Conservation (phyloP, 2,888 invertebrate species). For the Phragmatobia fuliginosa region DNA sequence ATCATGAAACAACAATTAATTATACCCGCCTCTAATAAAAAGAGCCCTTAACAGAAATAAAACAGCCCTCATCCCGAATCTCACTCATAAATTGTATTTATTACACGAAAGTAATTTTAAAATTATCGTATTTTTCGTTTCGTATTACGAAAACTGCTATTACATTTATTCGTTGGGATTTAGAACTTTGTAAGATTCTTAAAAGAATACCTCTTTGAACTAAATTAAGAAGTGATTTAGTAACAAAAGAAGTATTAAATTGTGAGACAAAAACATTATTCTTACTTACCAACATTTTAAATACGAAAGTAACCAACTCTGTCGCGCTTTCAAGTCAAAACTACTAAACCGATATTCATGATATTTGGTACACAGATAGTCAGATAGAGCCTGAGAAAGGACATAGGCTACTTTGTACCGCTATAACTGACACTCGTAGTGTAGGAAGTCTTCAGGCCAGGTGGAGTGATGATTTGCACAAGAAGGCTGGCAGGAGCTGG, state of each 20-base stretch:
- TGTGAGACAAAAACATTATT: too few relatives aligned
- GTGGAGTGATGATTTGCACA: too few relatives aligned
- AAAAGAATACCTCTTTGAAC: background rate
- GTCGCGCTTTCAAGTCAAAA: too few relatives aligned
- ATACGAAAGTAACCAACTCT: too few relatives aligned
- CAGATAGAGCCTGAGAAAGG: too few relatives aligned
- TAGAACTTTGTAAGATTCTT: background rate
- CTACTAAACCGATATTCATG: too few relatives aligned
- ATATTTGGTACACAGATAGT: too few relatives aligned
- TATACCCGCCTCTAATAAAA: conserved; percentile 9
- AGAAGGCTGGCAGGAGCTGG: too few relatives aligned
- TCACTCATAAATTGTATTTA: conserved; percentile 6
- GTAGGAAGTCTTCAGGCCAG: too few relatives aligned
- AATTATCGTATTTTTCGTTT: conserved; percentile 7
- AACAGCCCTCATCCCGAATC: conserved; percentile 11
- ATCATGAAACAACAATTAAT: conserved; percentile 19
- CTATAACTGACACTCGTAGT: too few relatives aligned
- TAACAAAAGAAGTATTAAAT: background rate
- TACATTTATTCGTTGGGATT: background rate
- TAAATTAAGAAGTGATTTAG: background rate
- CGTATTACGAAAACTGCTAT: background rate
- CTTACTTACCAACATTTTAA: too few relatives aligned
- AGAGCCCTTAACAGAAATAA: conserved; percentile 12
- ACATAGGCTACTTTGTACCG: too few relatives aligned
- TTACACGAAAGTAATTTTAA: conserved; percentile 2